Conservation (phyloP, 2,888 invertebrate species). For the Morpho deidamia region DNA sequence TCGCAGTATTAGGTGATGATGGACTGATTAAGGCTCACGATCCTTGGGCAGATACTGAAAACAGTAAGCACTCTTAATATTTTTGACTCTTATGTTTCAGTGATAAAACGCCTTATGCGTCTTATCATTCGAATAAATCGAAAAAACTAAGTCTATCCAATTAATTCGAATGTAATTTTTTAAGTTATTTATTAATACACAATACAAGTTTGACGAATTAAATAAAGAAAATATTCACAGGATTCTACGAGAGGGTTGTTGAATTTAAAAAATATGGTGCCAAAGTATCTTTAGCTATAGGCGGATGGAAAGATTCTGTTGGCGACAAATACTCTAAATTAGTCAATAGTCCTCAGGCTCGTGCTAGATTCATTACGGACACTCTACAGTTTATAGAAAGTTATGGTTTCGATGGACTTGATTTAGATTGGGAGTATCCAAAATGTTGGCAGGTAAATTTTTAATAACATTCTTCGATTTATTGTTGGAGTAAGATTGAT, state of each 20-base stretch:
- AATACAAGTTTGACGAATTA: no score
- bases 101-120: no score
- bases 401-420: slow-evolving; percentile 94
- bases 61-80: slow-evolving; percentile 77
- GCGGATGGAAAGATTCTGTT: slow-evolving; percentile 97
- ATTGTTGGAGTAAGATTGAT: not conserved
- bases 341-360: slow-evolving; percentile 85
- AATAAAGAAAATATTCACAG: slow-evolving; percentile 54
- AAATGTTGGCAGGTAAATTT: slow-evolving; percentile 87
- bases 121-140: no score
- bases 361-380: slow-evolving; percentile 86
- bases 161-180: no score
- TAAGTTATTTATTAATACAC: no score
- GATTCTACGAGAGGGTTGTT: slow-evolving; percentile 90
- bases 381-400: slow-evolving; percentile 87
- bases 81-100: not conserved
- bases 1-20: slow-evolving; percentile 92
- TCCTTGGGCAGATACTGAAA: slow-evolving; percentile 94
- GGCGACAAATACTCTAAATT: slow-evolving; percentile 93
- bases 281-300: slow-evolving; percentile 92
- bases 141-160: no score
- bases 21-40: slow-evolving; percentile 90
- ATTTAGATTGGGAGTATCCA: slow-evolving; percentile 97
- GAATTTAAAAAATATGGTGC: slow-evolving; percentile 87
- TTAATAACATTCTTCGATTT: not conserved